A percentile compares a stretch with the other conserved stretches of the same genome.
Evolutionary conservation across 2,113 vertebrate species (phyloP).

Genomic region (Pteruthius melanotis): DNA sequence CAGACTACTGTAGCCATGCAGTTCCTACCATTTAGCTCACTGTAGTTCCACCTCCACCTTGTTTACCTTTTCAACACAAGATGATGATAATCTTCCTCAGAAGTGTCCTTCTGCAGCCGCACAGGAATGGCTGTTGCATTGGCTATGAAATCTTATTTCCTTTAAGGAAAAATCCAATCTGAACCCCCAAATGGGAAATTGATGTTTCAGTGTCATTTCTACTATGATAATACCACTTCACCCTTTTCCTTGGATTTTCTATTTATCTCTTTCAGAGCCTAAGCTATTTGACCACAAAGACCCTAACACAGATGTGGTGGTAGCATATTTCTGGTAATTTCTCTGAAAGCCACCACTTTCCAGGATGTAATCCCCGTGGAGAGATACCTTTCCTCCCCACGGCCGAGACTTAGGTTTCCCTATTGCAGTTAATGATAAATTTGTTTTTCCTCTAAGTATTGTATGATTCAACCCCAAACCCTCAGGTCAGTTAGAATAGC

Average conservation of each 20-base stretch:
- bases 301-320: not conserved
- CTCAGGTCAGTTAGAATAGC: not conserved
- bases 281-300: not conserved
- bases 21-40: not conserved
- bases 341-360: not conserved
- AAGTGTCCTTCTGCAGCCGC: not conserved
- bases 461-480: not conserved
- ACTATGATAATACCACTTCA: not conserved
- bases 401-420: not conserved
- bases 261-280: not conserved
- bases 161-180: not conserved
- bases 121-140: not conserved
- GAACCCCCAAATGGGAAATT: not conserved
- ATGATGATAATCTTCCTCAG: not conserved
- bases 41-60: not conserved
- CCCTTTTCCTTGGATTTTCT: not conserved
- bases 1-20: not conserved
- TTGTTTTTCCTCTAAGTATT: not conserved
- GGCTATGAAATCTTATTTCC: not conserved
- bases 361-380: not conserved
- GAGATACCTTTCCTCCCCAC: not conserved
- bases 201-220: not conserved
- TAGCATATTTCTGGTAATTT: not conserved
- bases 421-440: not conserved
- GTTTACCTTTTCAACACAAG: not conserved